phyloP scores from a whole-genome alignment of 2,888 invertebrate genomes.

The Athripsodes cinereus region DNA sequence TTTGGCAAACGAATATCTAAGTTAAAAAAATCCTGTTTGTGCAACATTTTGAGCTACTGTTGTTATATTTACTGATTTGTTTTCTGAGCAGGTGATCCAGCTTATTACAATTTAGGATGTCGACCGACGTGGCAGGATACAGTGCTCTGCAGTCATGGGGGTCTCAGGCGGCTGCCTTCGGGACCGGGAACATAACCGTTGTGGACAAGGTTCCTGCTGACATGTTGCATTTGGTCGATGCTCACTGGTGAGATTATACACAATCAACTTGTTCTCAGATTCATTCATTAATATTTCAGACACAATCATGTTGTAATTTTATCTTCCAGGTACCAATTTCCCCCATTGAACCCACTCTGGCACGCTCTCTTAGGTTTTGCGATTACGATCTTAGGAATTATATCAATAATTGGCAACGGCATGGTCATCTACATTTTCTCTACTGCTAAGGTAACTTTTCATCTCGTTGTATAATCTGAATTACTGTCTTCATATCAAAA shows the following conservation, averaged over 20 bases:
- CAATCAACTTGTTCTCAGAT: conserved; percentile 30
- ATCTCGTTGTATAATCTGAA: no score
- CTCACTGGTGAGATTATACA: conserved; percentile 59
- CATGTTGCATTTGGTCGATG: conserved; percentile 69
- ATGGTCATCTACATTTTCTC: conserved; percentile 71
- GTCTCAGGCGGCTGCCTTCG: conserved; percentile 45
- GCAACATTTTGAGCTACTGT: no score
- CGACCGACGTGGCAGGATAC: conserved; percentile 36
- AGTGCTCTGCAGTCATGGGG: conserved; percentile 48
- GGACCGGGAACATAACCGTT: conserved; percentile 66
- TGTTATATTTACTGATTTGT: not conserved
- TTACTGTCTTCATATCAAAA: not conserved
- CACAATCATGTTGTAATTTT: not conserved
- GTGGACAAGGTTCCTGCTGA: conserved; percentile 75
- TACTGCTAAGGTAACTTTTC: conserved; percentile 56
- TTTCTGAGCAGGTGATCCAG: not conserved
- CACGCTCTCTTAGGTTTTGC: conserved; percentile 74
- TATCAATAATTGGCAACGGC: conserved; percentile 66
- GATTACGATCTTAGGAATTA: conserved; percentile 66
- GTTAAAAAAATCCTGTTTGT: no score
- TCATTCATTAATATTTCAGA: no score
- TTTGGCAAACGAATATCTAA: no score
- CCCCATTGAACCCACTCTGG: conserved; percentile 86
- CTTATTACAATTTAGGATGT: conserved; percentile 34
- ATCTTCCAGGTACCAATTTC: conserved; percentile 70